A percentile compares a stretch with the other conserved stretches of the same genome.
phyloP scores from a whole-genome alignment of 92 coral and sea anemone species.

The Isaurus tuberculatus region DNA sequence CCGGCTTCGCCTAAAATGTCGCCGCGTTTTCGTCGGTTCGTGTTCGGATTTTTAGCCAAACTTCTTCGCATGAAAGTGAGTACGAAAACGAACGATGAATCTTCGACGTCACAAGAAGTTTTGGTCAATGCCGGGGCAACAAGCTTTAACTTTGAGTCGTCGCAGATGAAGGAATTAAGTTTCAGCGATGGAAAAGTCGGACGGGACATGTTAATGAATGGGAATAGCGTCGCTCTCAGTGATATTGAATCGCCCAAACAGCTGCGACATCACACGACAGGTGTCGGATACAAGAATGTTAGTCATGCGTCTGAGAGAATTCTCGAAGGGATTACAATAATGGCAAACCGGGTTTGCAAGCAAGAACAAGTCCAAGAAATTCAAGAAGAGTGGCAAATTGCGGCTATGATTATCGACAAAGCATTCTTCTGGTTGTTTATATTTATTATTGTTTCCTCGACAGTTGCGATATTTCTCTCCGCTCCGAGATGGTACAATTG shows the following conservation, averaged over 20 bases:
- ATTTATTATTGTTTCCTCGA: slow-evolving; percentile 40
- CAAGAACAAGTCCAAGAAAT: slow-evolving; percentile 34
- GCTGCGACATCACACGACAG: not conserved
- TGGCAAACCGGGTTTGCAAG: slow-evolving; percentile 38
- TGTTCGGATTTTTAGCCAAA: slow-evolving; percentile 33
- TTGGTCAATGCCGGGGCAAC: slow-evolving; percentile 2
- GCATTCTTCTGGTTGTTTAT: slow-evolving; percentile 62
- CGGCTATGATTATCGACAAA: slow-evolving; percentile 60
- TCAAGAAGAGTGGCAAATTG: slow-evolving; percentile 63
- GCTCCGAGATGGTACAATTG: slow-evolving; percentile 41
- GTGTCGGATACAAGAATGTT: not conserved
- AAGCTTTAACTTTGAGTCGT: slow-evolving; percentile 26
- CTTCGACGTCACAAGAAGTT: not conserved
- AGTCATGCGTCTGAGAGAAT: slow-evolving; percentile 18
- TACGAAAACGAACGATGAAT: not conserved
- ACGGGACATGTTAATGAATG: not conserved
- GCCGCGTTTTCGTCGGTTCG: slow-evolving; percentile 31
- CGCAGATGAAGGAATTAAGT: slow-evolving; percentile 36
- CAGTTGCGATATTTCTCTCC: slow-evolving; percentile 42
- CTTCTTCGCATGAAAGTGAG: not conserved
- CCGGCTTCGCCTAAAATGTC: slow-evolving; percentile 56
- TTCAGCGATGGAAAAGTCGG: slow-evolving; percentile 17
- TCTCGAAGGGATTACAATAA: slow-evolving; percentile 23
- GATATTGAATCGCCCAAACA: slow-evolving; percentile 14
- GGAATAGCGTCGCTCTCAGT: slow-evolving; percentile 14